phyloP scores from a whole-genome alignment of 1,140 invertebrate genomes.

The Lordiphosa stackelbergi region DNA sequence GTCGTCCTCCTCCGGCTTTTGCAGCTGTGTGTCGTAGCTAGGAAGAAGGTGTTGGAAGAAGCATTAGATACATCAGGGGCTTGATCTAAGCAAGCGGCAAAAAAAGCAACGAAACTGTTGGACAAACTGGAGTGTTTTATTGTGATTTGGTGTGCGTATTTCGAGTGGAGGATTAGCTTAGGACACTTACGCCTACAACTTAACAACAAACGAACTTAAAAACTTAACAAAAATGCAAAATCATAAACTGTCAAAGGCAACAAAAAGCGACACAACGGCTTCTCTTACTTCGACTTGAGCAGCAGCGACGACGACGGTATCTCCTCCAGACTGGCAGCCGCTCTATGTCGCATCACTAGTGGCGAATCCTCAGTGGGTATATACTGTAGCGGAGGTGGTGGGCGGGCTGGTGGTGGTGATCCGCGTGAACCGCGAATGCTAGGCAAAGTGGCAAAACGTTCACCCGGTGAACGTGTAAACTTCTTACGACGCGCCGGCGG shows the following conservation, averaged over 20 bases:
- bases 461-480: constrained; percentile 73
- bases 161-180: constrained; percentile 33
- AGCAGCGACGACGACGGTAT: constrained; percentile 29
- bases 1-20: constrained; percentile 54
- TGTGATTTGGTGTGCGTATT: constrained; percentile 60
- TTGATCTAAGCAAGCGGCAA: constrained; percentile 20
- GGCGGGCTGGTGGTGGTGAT: constrained; percentile 67
- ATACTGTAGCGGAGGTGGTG: constrained; percentile 61
- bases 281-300: constrained; percentile 66
- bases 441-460: constrained; percentile 80
- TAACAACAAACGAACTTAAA: constrained; percentile 32
- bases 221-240: constrained; percentile 65
- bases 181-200: constrained; percentile 37
- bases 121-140: constrained; percentile 30
- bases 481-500: constrained; percentile 79
- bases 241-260: constrained; percentile 38
- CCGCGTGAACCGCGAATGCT: constrained; percentile 76
- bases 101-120: constrained; percentile 24
- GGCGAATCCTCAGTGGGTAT: constrained; percentile 62
- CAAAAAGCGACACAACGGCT: constrained; percentile 30
- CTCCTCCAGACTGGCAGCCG: constrained; percentile 58
- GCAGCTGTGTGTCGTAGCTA: constrained; percentile 46
- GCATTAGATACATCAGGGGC: constrained; percentile 48
- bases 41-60: constrained; percentile 59
- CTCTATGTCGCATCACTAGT: constrained; percentile 48